A percentile compares a stretch with the other conserved stretches of the same genome.
These are phyloP conservation scores for Platycheirus albimanus DNA, from an alignment of 2,888 invertebrate genomes.

Conservation along the genomic window DNA sequence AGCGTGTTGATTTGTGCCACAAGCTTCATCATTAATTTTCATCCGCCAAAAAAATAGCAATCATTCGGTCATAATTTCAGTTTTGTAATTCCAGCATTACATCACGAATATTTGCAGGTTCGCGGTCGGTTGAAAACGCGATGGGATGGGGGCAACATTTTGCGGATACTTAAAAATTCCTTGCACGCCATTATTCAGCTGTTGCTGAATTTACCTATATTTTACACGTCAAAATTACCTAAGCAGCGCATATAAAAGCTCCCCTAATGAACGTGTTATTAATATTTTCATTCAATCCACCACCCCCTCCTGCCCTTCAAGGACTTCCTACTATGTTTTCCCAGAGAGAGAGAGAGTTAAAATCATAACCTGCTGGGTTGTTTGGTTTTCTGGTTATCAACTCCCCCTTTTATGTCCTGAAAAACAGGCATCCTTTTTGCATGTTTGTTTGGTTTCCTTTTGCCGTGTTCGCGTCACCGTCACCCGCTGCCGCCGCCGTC, in stretches of 20 bases:
- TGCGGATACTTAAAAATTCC: slow-evolving; percentile 41
- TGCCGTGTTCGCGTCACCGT: no score
- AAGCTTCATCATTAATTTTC: slow-evolving; percentile 26
- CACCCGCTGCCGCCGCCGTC: no score
- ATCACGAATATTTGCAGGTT: neutral
- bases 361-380: slow-evolving; percentile 12
- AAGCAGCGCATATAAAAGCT: slow-evolving; percentile 5
- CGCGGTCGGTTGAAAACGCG: no score
- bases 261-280: slow-evolving; percentile 48
- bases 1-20: slow-evolving; percentile 15
- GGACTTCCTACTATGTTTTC: slow-evolving; percentile 17
- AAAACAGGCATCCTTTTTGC: no score
- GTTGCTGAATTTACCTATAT: slow-evolving; percentile 39
- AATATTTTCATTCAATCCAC: slow-evolving; percentile 2
- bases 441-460: no score
- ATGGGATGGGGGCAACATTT: neutral
- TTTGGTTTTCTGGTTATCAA: no score
- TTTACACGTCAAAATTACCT: slow-evolving; percentile 18
- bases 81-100: neutral
- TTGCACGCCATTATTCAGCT: slow-evolving; percentile 30
- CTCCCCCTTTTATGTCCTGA: slow-evolving; percentile 10
- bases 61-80: slow-evolving; percentile 12
- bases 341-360: neutral
- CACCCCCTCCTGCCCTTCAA: neutral
- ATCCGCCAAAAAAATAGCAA: slow-evolving; percentile 10